Conservation (phyloP, 2,888 invertebrate genomes). For the Leptinotarsa juncta region DNA sequence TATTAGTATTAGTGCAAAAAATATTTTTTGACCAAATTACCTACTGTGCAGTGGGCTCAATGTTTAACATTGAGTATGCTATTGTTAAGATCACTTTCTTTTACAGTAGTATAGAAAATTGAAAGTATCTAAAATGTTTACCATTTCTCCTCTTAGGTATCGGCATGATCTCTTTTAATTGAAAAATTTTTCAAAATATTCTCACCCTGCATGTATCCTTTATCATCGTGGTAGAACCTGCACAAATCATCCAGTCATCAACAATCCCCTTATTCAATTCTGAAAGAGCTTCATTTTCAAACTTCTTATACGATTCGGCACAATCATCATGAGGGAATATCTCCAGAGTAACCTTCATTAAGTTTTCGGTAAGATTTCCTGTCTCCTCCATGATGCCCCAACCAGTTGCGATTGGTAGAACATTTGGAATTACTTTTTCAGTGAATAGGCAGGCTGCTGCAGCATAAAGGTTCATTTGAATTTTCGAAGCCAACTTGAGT, state of each 20-base stretch:
- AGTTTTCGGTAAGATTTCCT: conserved; percentile 56
- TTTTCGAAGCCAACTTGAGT: conserved; percentile 61
- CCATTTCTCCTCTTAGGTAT: too few species aligned
- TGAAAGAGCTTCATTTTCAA: conserved; percentile 36
- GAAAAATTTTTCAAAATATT: background rate
- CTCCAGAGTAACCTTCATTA: conserved; percentile 69
- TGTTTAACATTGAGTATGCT: too few species aligned
- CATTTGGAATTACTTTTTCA: conserved; percentile 41
- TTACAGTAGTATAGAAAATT: too few species aligned
- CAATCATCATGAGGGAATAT: conserved; percentile 62
- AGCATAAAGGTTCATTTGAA: conserved; percentile 61
- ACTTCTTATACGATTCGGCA: background rate
- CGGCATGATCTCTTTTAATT: too few species aligned
- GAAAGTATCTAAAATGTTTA: too few species aligned
- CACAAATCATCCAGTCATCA: conserved; percentile 68
- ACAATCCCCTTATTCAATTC: conserved; percentile 64
- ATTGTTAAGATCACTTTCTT: too few species aligned
- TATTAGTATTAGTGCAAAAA: too few species aligned
- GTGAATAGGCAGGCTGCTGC: conserved; percentile 67
- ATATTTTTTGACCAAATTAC: too few species aligned
- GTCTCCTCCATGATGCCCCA: conserved; percentile 66
- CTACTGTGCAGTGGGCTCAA: too few species aligned
- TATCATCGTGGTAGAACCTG: conserved; percentile 64
- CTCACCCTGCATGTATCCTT: conserved; percentile 70
- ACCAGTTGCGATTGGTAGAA: conserved; percentile 64